A percentile compares a stretch with the other conserved stretches of the same genome.
Evolutionary conservation across 2,888 invertebrate species (phyloP).

Genomic region (Strigamia crassipes): DNA sequence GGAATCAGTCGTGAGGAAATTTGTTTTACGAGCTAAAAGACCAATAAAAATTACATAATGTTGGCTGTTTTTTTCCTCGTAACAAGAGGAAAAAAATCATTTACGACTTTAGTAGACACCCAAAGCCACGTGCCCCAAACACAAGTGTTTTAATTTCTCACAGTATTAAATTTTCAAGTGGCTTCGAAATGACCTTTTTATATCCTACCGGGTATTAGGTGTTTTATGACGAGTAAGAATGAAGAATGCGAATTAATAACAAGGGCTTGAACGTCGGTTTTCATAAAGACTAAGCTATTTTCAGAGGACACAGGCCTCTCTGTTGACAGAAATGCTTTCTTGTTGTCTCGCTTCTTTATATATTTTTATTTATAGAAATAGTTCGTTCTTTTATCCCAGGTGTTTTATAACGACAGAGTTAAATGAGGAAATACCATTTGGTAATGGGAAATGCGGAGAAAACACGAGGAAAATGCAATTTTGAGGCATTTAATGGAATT

Average conservation of each 20-base stretch:
- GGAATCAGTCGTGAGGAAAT: conserved; percentile 32
- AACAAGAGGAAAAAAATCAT: conserved; percentile 39
- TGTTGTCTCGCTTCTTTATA: not conserved
- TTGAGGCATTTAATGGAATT: too few relatives aligned
- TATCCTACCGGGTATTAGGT: conserved; percentile 14
- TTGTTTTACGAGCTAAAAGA: conserved; percentile 36
- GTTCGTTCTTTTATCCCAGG: not conserved
- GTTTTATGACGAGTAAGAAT: conserved; percentile 34
- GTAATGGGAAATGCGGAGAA: not conserved
- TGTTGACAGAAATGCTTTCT: not conserved
- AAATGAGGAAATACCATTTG: not conserved
- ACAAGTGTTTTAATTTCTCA: conserved; percentile 37
- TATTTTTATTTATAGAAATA: not conserved
- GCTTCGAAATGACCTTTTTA: conserved; percentile 39
- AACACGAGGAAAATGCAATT: not conserved
- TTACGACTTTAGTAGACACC: conserved; percentile 35
- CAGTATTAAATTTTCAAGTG: conserved; percentile 32
- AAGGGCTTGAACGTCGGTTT: not conserved
- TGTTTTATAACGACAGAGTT: not conserved
- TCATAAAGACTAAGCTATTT: not conserved
- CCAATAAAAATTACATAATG: conserved; percentile 42
- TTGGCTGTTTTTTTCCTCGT: conserved; percentile 25
- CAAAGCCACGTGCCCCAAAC: conserved; percentile 38
- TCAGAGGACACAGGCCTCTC: not conserved
- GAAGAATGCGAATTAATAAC: conserved; percentile 29